Percentiles rank a stretch among this genome's conserved stretches.
phyloP scores from a whole-genome alignment of 2,797 vertebrate genomes.

The Myotis findleyi region DNA sequence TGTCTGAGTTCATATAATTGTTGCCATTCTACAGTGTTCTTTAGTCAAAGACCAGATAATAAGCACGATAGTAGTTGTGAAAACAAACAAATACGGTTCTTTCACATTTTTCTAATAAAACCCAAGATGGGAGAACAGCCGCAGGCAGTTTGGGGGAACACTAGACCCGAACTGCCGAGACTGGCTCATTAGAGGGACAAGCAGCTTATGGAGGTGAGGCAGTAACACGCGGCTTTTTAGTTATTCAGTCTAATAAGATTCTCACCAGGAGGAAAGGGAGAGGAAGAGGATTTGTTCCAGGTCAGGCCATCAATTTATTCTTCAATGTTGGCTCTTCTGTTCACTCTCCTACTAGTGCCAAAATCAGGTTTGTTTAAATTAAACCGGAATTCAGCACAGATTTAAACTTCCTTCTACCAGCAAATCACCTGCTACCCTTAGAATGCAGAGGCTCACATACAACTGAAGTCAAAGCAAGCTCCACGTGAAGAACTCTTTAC shows the following conservation, averaged over 20 bases:
- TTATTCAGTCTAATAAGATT: slow-evolving; percentile 28
- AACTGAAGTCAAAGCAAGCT: slow-evolving; percentile 72
- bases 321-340: slow-evolving; percentile 3
- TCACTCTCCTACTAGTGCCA: not conserved
- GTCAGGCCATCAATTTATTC: not conserved
- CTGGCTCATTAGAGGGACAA: not conserved
- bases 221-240: not conserved
- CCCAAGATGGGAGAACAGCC: not conserved
- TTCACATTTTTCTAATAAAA: slow-evolving; percentile 40
- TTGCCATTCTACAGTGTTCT: not conserved
- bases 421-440: not conserved
- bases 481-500: slow-evolving; percentile 37
- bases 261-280: not conserved
- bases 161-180: not conserved
- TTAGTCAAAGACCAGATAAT: not conserved
- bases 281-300: not conserved
- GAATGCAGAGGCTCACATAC: not conserved
- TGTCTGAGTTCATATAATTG: not conserved
- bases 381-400: not conserved
- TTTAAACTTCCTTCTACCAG: not conserved
- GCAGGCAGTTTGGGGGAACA: not conserved
- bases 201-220: not conserved
- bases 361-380: slow-evolving; percentile 36
- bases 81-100: not conserved
- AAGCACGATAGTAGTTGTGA: not conserved